Evolutionary conservation across 2,797 vertebrate genomes (phyloP).

Genomic region (Cyprinella venusta): DNA sequence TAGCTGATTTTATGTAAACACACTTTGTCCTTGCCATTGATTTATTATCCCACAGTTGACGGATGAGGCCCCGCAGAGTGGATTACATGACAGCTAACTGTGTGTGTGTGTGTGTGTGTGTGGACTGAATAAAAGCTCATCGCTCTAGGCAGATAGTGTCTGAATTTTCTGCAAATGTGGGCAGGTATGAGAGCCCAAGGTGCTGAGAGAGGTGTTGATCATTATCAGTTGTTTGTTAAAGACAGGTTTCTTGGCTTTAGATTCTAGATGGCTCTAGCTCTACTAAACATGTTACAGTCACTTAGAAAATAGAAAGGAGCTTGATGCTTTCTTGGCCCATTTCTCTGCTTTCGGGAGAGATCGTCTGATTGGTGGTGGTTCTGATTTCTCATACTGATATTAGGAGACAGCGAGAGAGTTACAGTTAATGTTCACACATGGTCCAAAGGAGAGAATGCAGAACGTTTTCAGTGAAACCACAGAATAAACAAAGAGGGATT

Average conservation of each 20-base stretch:
- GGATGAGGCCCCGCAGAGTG: slow-evolving; percentile 50
- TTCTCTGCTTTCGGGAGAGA: slow-evolving; percentile 47
- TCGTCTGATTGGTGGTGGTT: slow-evolving; percentile 26
- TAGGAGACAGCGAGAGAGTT: slow-evolving; percentile 22
- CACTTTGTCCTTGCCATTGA: slow-evolving; percentile 60
- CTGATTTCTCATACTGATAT: slow-evolving; percentile 44
- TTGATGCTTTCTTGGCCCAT: slow-evolving; percentile 65
- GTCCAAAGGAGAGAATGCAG: slow-evolving; percentile 38
- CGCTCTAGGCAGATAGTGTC: slow-evolving; percentile 31
- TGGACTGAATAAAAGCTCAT: slow-evolving; percentile 33
- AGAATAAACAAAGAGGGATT: slow-evolving; percentile 36
- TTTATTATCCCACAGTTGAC: slow-evolving; percentile 57
- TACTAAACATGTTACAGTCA: slow-evolving; percentile 31
- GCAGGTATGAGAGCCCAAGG: slow-evolving; percentile 24
- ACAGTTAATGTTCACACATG: slow-evolving; percentile 23
- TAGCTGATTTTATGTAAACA: slow-evolving; percentile 58
- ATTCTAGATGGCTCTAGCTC: slow-evolving; percentile 14
- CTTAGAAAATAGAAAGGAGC: slow-evolving; percentile 64
- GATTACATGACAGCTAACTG: slow-evolving; percentile 54
- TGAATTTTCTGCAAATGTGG: slow-evolving; percentile 20
- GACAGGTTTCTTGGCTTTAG: slow-evolving; percentile 43
- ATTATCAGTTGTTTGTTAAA: slow-evolving; percentile 45
- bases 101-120: slow-evolving; percentile 44
- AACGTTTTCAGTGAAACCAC: slow-evolving; percentile 20
- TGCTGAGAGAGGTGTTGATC: slow-evolving; percentile 31